These are phyloP conservation scores for Gadus chalcogrammus DNA, from an alignment of 2,113 vertebrate genomes.

Conservation along the genomic window DNA sequence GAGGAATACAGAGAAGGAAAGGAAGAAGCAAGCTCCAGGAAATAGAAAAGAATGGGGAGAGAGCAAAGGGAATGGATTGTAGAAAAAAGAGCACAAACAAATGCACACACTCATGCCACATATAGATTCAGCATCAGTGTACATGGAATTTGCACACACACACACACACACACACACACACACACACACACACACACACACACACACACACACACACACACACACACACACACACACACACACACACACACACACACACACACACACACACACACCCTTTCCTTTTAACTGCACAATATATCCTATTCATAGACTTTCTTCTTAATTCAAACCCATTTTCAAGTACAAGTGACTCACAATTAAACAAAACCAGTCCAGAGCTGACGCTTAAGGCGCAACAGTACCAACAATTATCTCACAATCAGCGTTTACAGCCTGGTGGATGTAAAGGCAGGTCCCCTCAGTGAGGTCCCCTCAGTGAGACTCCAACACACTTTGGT, in stretches of 20 bases:
- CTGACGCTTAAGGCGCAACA: background rate
- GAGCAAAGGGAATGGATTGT: background rate
- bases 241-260: background rate
- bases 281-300: background rate
- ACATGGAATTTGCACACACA: background rate
- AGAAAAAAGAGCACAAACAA: background rate
- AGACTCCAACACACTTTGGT: too few relatives aligned
- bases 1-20: slow-evolving; percentile 30
- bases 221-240: background rate
- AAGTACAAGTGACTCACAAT: slow-evolving; percentile 18
- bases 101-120: background rate
- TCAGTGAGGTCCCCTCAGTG: background rate
- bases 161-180: background rate
- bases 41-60: slow-evolving; percentile 8
- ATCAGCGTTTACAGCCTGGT: slow-evolving; percentile 9
- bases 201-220: too few relatives aligned
- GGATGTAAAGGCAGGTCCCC: background rate
- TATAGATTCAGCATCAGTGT: background rate
- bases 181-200: too few relatives aligned
- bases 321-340: slow-evolving; percentile 15
- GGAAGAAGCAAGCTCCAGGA: background rate
- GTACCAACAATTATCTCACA: background rate
- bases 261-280: background rate
- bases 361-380: slow-evolving; percentile 9
- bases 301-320: background rate